Evolutionary conservation across 2,113 vertebrate genomes (phyloP), one percentile per base, ranked within the genome.

Genomic region (Holacanthus passer): DNA sequence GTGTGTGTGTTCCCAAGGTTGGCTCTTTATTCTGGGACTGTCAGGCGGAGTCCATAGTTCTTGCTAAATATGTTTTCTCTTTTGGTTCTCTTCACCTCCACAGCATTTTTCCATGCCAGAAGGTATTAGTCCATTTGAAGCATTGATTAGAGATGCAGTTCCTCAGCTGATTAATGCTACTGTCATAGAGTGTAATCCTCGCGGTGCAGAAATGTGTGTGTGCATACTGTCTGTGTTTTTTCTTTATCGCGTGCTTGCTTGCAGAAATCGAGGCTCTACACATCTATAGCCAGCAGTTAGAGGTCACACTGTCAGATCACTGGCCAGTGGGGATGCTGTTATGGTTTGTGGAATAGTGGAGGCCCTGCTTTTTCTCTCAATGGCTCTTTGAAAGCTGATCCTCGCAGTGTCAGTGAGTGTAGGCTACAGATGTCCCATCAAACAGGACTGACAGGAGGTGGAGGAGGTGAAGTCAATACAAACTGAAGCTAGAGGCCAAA

Each of bases 341-440:
- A 80, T 89, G 66, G 70, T 84, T 88, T 88, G 73, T 84, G 66
- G 29, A 83, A 70, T 50, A 75, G 80, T 43, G 60, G 66, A 79
- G 84, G 72, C 70, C 76, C 71, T 58, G 67, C 43, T 63, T 89
- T 85, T 80, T n/a, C 85, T 80, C 72, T 79, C 71, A 20, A 31
- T 52, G 68, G 81, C 74, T 84, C 85, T 92, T 92, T 92, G 91
- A 92, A 92, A 92, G 73, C 70, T 74, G 88, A 92, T 85, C 86
- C 72, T 81, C 47, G 48, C 68, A 72, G 72, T 86, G 79, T 87
- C 81, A 80, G 58, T 60, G 67, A 82, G 72, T 80, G 69, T 79
- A 66, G 72, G 77, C 73, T 79, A 41, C 88, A 90, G 83, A 89
- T 88, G 88, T 89, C 73, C 74, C 53, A 60, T 73, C 72, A 80